A percentile compares a stretch with the other conserved stretches of the same genome.
Conservation (phyloP, 2,113 vertebrate genomes). For the Hippocampus mohnikei region DNA sequence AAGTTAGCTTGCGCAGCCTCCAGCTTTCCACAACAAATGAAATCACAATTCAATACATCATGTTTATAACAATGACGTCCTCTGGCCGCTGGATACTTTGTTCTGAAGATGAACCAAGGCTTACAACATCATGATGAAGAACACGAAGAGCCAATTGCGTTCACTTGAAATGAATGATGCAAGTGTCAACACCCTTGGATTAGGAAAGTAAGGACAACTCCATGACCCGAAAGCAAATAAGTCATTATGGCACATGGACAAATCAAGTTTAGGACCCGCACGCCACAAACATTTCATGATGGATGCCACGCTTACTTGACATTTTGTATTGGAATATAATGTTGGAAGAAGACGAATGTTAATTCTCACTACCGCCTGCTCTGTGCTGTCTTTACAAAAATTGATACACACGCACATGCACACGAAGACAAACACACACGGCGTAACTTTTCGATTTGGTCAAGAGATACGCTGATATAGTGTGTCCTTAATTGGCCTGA, state of each 20-base stretch:
- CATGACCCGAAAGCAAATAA: background rate
- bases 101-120: background rate
- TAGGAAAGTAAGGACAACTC: background rate
- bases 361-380: background rate
- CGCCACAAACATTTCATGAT: background rate
- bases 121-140: background rate
- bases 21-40: no score
- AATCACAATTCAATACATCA: no score
- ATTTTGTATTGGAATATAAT: background rate
- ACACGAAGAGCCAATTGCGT: background rate
- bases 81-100: background rate
- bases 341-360: background rate
- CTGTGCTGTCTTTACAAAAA: background rate
- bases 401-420: background rate
- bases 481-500: background rate
- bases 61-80: no score
- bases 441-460: conserved; percentile 12
- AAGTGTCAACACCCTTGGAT: background rate
- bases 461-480: background rate
- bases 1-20: no score
- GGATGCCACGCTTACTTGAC: background rate
- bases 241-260: background rate
- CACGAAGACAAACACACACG: background rate
- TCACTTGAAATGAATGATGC: background rate
- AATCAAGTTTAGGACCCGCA: background rate